Conservation (phyloP, 2,888 invertebrate genomes). For the Apamea crenata region DNA sequence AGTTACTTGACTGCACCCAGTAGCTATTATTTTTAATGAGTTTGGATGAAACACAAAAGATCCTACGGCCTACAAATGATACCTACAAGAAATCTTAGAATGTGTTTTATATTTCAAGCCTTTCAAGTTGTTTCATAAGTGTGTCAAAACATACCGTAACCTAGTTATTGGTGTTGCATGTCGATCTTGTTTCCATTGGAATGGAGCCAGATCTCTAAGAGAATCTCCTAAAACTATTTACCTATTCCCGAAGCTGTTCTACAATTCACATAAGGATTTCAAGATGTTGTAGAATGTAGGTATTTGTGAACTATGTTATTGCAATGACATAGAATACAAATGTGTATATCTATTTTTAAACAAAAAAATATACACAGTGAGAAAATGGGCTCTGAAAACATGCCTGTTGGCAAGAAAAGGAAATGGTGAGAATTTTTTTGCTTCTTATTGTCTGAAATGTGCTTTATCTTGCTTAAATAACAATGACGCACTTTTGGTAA, state of each 20-base stretch:
- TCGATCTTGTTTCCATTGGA: slow-evolving; percentile 29
- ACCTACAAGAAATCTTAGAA: not conserved
- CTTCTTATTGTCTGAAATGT: not conserved
- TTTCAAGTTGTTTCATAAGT: slow-evolving; percentile 1
- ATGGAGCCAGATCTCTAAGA: slow-evolving; percentile 18
- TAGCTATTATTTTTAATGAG: not conserved
- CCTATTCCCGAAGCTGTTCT: slow-evolving; percentile 6
- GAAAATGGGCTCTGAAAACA: not conserved
- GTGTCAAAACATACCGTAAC: slow-evolving; percentile 12
- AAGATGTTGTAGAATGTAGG: not conserved
- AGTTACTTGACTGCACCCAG: not conserved
- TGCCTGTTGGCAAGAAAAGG: not conserved
- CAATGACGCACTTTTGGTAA: not conserved
- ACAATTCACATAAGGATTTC: not conserved
- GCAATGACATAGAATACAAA: not conserved
- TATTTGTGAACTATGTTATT: not conserved
- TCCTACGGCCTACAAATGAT: not conserved
- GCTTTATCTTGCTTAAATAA: not conserved
- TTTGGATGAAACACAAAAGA: too few relatives aligned
- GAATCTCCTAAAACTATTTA: slow-evolving; percentile 14
- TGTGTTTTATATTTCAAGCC: not conserved
- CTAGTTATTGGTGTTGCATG: slow-evolving; percentile 20
- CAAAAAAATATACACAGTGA: not conserved
- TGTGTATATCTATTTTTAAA: not conserved
- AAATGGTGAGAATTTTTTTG: not conserved